phyloP scores from a whole-genome alignment of 2,113 vertebrate species.

The Rhinopomastus cyanomelas region DNA sequence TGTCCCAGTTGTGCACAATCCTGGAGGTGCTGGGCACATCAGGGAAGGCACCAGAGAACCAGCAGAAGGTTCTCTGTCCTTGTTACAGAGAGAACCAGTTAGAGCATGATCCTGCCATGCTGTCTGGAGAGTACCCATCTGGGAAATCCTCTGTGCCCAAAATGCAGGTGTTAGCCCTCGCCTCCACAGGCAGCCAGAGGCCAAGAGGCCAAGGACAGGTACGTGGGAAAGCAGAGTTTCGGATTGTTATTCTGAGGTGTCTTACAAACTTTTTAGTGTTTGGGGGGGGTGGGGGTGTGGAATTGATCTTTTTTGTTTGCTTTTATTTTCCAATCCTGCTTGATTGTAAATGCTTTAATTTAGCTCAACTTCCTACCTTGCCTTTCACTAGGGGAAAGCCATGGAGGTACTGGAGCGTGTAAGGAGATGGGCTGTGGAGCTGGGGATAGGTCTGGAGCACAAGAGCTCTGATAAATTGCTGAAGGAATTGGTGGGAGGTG shows the following conservation, averaged over 20 bases:
- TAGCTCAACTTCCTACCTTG: fast-evolving
- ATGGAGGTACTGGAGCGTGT: neutral
- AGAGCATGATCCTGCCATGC: fast-evolving
- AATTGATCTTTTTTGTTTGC: too few relatives aligned
- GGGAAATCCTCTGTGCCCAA: fast-evolving
- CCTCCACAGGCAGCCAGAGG: neutral
- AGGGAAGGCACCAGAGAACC: neutral
- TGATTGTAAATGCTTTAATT: fast-evolving
- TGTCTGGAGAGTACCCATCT: fast-evolving
- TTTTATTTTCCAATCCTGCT: neutral
- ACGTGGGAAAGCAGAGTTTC: neutral
- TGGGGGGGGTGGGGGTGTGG: neutral
- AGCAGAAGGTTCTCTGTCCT: fast-evolving
- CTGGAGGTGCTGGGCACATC: fast-evolving
- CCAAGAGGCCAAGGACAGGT: fast-evolving
- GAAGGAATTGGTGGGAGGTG: neutral
- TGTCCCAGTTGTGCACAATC: neutral
- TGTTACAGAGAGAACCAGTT: fast-evolving
- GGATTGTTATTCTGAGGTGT: fast-evolving
- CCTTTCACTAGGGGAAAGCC: fast-evolving
- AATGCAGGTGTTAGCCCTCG: neutral
- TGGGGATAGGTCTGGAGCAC: neutral
- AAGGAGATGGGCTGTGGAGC: neutral
- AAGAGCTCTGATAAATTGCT: neutral
- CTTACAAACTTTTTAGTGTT: neutral